Percentiles rank a stretch among this genome's conserved stretches.
phyloP scores from a whole-genome alignment of 2,888 invertebrate species.

The Alsophila aescularia region DNA sequence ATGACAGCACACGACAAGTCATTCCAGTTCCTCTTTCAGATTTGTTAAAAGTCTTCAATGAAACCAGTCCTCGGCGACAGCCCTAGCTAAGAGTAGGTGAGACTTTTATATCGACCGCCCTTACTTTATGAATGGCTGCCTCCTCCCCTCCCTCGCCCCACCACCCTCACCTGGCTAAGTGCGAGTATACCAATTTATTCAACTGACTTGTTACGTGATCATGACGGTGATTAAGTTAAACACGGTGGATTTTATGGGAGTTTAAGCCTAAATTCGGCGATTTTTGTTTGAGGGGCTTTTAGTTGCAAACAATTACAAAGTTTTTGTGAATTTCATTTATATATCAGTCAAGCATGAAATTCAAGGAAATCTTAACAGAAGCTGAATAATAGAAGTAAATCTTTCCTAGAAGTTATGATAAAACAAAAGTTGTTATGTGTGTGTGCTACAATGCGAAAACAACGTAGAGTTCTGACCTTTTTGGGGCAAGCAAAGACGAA shows the following conservation, averaged over 20 bases:
- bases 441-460: no score
- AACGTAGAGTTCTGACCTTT: no score
- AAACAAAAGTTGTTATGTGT: no score
- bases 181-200: slow-evolving; percentile 54
- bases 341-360: no score
- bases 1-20: no score
- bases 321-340: not conserved
- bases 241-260: slow-evolving; percentile 28
- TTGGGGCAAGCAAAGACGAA: no score
- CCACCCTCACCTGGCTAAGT: slow-evolving; percentile 33
- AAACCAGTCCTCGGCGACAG: slow-evolving; percentile 8
- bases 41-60: slow-evolving; percentile 12
- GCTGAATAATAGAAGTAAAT: no score
- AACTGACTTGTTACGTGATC: slow-evolving; percentile 61
- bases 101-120: slow-evolving; percentile 73
- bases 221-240: slow-evolving; percentile 54
- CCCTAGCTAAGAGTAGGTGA: slow-evolving; percentile 43
- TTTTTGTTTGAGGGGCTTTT: not conserved
- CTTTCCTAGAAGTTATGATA: no score
- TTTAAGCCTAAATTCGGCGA: not conserved
- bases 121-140: slow-evolving; percentile 78
- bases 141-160: slow-evolving; percentile 39
- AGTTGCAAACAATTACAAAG: no score
- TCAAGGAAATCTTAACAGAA: no score
- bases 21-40: not conserved